Evolutionary conservation across 2,888 invertebrate species (phyloP).

Genomic region (Pheosia tremula): DNA sequence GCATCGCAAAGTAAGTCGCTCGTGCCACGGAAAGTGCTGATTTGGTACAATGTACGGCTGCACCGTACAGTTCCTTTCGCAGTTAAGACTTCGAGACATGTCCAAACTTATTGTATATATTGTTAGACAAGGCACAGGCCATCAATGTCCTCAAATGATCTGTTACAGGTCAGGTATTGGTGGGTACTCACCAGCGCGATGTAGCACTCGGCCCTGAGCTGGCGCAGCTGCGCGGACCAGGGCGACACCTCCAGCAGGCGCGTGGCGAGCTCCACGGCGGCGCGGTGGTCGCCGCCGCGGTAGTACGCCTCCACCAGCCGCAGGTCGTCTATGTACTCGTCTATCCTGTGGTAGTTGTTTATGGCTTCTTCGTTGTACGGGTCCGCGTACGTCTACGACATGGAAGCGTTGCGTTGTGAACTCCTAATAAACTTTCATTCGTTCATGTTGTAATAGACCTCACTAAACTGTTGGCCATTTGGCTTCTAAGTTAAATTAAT

Average conservation of each 20-base stretch:
- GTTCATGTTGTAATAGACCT: too few species aligned
- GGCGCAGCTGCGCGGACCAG: conserved; percentile 93
- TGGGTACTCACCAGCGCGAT: conserved; percentile 80
- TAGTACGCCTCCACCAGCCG: conserved; percentile 83
- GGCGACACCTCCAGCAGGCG: conserved; percentile 94
- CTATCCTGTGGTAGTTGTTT: conserved; percentile 87
- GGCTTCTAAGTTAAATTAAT: too few species aligned
- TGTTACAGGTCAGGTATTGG: neutral
- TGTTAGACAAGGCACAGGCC: neutral
- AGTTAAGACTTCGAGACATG: too few species aligned
- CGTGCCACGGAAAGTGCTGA: too few species aligned
- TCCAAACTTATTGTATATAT: neutral
- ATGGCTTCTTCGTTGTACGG: conserved; percentile 91
- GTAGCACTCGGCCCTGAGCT: conserved; percentile 94
- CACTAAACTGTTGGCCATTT: too few species aligned
- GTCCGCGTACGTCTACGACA: conserved; percentile 80
- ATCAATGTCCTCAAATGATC: neutral
- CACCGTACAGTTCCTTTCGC: too few species aligned
- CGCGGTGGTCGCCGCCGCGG: conserved; percentile 79
- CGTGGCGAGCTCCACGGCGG: conserved; percentile 78
- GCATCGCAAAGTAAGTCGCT: too few species aligned
- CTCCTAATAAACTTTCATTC: too few species aligned
- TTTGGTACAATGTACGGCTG: too few species aligned
- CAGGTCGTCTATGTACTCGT: conserved; percentile 86
- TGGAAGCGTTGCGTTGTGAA: too few species aligned